Evolutionary conservation across 2,888 invertebrate species (phyloP), one percentile per base, ranked within the genome.

Genomic region (Drosophila flavopinicola): DNA sequence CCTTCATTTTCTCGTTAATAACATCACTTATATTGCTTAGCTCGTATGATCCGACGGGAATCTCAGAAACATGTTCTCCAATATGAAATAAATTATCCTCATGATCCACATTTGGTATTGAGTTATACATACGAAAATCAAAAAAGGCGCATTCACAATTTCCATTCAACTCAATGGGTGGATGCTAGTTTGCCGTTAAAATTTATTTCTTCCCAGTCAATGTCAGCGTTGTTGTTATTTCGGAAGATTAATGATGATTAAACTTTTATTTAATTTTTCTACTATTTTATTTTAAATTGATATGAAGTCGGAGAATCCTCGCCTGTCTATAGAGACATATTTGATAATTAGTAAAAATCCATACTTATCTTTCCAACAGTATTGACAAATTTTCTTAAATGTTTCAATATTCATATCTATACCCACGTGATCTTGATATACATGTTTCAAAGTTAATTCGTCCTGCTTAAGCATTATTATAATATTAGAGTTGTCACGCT

Each of bases 391-490:
- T 30, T 53, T 10, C 13, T 42, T 9, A 44, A 53, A 58, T 20
- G 10, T 11, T 23, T 52, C 35, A 30, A 48, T 52, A 7, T n/a
- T 32, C 53, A 65, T 54, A 1, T 25, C 7, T 7, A 54, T 54
- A 52, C 5, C 27, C 29, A 58, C 41, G 35, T 51, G 57, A 53
- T 65, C 41, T 77, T 83, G 33, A 90, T 57, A 76, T 7, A 25
- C 25, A 9, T 25, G 25, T 5, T 90, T 90, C 24, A 73, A 57
- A 44, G 78, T 85, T 25, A 7, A 7, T 0, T 25, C 25, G 7
- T 25, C 25, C 1, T 25, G 7, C 20, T 20, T 4, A 20, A 20
- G 20, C 20, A 20, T 25, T 3, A 25, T 9, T 7, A 25, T 7
- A 6, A 25, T 0, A 25, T 25, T 25, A 9, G 6, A 6, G 7